A percentile compares a stretch with the other conserved stretches of the same genome.
phyloP scores from a whole-genome alignment of 2,113 vertebrate genomes.

The Mirza zaza region DNA sequence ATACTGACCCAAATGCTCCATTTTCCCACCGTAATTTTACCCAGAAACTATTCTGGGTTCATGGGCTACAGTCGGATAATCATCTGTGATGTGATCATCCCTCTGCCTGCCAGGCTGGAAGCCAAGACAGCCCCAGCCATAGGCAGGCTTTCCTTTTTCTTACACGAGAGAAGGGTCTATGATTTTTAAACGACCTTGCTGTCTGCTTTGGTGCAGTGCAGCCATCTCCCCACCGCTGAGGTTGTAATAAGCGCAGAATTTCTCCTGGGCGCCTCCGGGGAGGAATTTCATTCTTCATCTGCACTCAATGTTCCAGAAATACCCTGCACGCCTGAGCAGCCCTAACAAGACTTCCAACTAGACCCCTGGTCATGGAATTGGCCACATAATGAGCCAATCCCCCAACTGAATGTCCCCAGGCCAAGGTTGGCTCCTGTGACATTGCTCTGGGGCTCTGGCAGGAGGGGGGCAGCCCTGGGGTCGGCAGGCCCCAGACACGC shows the following conservation, averaged over 20 bases:
- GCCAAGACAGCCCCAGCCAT: constrained; percentile 8
- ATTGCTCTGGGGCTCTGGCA: accelerated
- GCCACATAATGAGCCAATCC: neutral
- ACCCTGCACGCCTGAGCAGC: constrained; percentile 24
- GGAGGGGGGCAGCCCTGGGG: too few relatives aligned
- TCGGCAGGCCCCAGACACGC: accelerated
- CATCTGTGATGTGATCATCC: neutral
- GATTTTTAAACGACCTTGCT: neutral
- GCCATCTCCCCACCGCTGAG: neutral
- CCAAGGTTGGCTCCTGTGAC: neutral
- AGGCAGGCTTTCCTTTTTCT: constrained; percentile 39
- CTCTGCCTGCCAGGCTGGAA: constrained; percentile 54
- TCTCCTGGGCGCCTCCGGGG: constrained; percentile 38
- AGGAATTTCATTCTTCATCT: constrained; percentile 44
- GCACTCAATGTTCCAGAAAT: constrained; percentile 61
- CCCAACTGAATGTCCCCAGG: neutral
- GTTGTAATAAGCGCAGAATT: constrained; percentile 2
- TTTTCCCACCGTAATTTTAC: neutral
- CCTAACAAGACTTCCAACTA: neutral
- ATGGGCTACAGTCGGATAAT: neutral
- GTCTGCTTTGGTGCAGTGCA: neutral
- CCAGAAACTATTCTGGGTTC: neutral
- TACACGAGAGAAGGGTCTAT: neutral
- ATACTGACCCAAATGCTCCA: constrained; percentile 40
- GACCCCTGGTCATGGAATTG: constrained; percentile 29